These are phyloP conservation scores for Hippocampus zosterae DNA, from an alignment of 2,113 vertebrate genomes.

Conservation along the genomic window DNA sequence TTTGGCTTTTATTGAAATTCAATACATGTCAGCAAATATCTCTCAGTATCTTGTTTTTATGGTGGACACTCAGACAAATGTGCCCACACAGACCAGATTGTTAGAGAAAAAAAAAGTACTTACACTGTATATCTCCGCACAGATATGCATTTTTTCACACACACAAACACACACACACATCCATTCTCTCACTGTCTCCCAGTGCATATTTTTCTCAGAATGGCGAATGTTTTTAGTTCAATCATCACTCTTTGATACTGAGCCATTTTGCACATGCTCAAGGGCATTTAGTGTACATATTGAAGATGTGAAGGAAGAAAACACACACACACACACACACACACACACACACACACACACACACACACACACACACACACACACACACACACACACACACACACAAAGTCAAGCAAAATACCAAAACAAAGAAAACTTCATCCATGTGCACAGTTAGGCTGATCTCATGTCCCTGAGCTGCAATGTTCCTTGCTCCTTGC, in stretches of 20 bases:
- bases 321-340: constrained; percentile 24
- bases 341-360: too few species aligned
- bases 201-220: constrained; percentile 40
- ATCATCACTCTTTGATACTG: constrained; percentile 63
- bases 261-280: constrained; percentile 63
- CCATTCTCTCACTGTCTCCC: constrained; percentile 1
- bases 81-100: constrained; percentile 6
- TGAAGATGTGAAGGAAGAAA: constrained; percentile 45
- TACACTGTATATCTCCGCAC: constrained; percentile 3
- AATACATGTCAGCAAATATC: constrained; percentile 62
- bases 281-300: constrained; percentile 37
- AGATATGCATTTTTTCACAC: constrained; percentile 6
- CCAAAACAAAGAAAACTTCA: too few species aligned
- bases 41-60: constrained; percentile 38
- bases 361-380: too few species aligned
- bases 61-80: constrained; percentile 27
- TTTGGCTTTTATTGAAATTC: constrained; percentile 65
- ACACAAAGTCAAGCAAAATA: too few species aligned
- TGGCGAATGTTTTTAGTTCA: constrained; percentile 56
- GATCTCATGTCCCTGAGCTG: too few species aligned
- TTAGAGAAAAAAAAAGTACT: constrained; percentile 4
- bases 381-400: too few species aligned
- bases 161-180: constrained; percentile 4
- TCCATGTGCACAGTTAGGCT: too few species aligned
- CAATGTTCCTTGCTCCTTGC: too few species aligned